Conservation (phyloP, 2,797 vertebrate genomes). For the Mallotus villosus region DNA sequence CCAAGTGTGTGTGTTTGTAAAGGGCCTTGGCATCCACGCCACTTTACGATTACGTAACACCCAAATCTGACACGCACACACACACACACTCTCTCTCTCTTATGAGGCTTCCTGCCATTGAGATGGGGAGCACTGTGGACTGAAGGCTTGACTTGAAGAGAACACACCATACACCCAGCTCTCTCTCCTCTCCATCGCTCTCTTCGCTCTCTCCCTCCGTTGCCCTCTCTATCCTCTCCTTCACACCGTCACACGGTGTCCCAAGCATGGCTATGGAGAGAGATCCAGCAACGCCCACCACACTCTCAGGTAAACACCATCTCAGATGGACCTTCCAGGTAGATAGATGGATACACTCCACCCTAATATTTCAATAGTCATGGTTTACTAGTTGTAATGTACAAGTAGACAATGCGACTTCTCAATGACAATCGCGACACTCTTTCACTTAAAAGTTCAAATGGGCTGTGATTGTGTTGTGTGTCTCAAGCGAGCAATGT, state of each 20-base stretch:
- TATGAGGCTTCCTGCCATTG: conserved; percentile 52
- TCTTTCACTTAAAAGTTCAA: too few species aligned
- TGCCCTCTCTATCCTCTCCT: neutral
- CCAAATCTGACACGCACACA: conserved; percentile 25
- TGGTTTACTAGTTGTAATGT: too few species aligned
- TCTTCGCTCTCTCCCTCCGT: conserved; percentile 11
- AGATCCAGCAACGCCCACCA: neutral
- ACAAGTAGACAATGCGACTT: too few species aligned
- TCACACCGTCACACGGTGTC: neutral
- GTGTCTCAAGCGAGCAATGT: too few species aligned
- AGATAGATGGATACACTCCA: too few species aligned
- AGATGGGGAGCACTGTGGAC: conserved; percentile 35
- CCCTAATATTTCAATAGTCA: too few species aligned
- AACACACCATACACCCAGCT: neutral
- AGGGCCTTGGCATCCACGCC: conserved; percentile 48
- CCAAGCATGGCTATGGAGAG: neutral
- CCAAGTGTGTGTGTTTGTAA: neutral
- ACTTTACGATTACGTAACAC: conserved; percentile 57
- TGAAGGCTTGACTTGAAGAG: conserved; percentile 47
- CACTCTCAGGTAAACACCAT: neutral
- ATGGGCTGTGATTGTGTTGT: too few species aligned
- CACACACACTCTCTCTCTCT: conserved; percentile 25
- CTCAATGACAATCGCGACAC: too few species aligned
- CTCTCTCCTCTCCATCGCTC: neutral
- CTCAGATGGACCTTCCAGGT: neutral